Evolutionary conservation across 2,888 invertebrate species (phyloP).

Genomic region (Actias luna): DNA sequence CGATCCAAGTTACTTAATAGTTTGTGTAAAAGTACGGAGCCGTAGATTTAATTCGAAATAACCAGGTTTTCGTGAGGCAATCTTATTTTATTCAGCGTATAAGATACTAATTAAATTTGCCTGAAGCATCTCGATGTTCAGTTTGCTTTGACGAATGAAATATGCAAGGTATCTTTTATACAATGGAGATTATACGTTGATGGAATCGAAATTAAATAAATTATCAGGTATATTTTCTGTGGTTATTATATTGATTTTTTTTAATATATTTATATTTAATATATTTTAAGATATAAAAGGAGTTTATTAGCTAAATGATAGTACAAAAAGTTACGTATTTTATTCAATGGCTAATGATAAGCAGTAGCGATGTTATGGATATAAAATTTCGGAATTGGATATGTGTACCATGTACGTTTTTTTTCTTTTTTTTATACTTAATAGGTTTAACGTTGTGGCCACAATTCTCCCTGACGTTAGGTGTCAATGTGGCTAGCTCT

Average conservation of each 20-base stretch:
- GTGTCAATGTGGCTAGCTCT: no score
- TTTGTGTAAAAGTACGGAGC: neutral
- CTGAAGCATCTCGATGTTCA: neutral
- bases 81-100: slow-evolving; percentile 3
- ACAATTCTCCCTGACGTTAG: no score
- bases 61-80: slow-evolving; percentile 10
- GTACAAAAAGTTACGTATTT: no score
- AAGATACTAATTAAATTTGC: slow-evolving; percentile 12
- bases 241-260: neutral
- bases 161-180: neutral
- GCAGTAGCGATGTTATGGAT: no score
- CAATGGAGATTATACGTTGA: neutral
- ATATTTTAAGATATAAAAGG: neutral
- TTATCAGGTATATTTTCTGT: neutral
- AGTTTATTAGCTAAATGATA: no score
- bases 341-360: no score
- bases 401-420: no score
- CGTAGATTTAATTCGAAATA: slow-evolving; percentile 13
- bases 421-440: no score
- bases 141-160: neutral
- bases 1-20: slow-evolving; percentile 9
- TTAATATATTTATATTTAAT: neutral
- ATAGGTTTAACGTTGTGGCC: no score
- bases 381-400: no score
- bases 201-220: neutral